Conservation (phyloP, 2,113 vertebrate genomes). For the Poecilia latipinna region DNA sequence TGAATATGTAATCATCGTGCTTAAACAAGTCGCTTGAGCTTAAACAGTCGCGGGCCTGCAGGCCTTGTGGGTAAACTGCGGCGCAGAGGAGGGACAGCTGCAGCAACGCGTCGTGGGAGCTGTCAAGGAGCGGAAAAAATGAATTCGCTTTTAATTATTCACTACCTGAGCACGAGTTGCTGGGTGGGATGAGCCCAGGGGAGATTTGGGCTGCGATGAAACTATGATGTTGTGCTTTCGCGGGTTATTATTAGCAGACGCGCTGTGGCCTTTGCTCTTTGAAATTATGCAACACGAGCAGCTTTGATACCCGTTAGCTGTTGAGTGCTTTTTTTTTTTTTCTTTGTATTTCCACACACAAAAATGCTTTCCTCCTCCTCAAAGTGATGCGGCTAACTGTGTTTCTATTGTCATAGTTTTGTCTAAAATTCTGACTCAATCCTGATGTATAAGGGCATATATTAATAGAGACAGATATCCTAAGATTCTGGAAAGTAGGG, state of each 20-base stretch:
- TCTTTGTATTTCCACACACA: background rate
- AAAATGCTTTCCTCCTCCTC: background rate
- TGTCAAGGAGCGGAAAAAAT: conserved; percentile 56
- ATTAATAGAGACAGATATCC: background rate
- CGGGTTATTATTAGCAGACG: conserved; percentile 9
- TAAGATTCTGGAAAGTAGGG: background rate
- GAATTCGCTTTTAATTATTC: conserved; percentile 71
- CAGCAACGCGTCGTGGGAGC: conserved; percentile 65
- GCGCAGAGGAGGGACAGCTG: conserved; percentile 37
- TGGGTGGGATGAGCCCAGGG: conserved; percentile 49
- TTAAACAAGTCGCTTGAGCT: conserved; percentile 75
- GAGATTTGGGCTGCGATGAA: conserved; percentile 39
- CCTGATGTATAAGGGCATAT: conserved; percentile 11
- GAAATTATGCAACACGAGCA: conserved; percentile 21
- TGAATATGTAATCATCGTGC: conserved; percentile 71
- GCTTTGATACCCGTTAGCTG: background rate
- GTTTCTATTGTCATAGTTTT: conserved; percentile 4
- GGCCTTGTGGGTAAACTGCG: conserved; percentile 59
- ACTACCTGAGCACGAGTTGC: conserved; percentile 51
- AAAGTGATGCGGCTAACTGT: background rate
- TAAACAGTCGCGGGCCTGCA: conserved; percentile 52
- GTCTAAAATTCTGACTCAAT: conserved; percentile 28
- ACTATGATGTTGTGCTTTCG: conserved; percentile 26
- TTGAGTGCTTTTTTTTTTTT: background rate
- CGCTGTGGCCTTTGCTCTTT: background rate